Evolutionary conservation across 2,113 vertebrate genomes (phyloP).

Genomic region (Phalacrocorax aristotelis): DNA sequence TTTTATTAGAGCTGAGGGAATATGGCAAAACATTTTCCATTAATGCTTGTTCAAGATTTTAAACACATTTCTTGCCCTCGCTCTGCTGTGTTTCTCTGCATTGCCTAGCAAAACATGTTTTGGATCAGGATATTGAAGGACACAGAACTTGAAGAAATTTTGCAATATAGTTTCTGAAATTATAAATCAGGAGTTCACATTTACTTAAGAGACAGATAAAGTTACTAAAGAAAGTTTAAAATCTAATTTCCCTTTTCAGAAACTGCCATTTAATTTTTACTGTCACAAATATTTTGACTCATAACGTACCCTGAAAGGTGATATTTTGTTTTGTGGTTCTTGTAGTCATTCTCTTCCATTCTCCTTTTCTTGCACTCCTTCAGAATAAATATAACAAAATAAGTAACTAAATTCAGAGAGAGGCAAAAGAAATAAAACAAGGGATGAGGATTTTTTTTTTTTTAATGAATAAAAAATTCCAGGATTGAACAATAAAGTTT

Average conservation of each 20-base stretch:
- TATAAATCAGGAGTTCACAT: not conserved
- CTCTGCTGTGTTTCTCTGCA: not conserved
- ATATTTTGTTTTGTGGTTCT: not conserved
- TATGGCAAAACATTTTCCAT: constrained; percentile 21
- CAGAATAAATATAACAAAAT: not conserved
- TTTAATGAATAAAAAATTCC: not conserved
- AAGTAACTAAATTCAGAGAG: not conserved
- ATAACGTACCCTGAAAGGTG: not conserved
- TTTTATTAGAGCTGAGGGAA: constrained; percentile 50
- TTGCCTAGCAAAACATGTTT: not conserved
- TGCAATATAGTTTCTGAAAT: not conserved
- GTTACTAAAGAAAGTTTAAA: not conserved
- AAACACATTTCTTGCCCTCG: not conserved
- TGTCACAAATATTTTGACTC: not conserved
- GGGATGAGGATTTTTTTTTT: not conserved
- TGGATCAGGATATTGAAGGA: not conserved
- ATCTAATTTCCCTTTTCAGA: not conserved
- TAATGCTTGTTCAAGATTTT: constrained; percentile 48
- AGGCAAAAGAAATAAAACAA: not conserved
- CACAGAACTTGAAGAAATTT: not conserved
- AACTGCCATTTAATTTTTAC: not conserved
- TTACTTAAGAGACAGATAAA: not conserved
- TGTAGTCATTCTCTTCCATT: not conserved
- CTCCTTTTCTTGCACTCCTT: not conserved
- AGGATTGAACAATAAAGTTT: not conserved